Evolutionary conservation across 2,888 invertebrate genomes (phyloP).

Genomic region (Zonitis immaculata): DNA sequence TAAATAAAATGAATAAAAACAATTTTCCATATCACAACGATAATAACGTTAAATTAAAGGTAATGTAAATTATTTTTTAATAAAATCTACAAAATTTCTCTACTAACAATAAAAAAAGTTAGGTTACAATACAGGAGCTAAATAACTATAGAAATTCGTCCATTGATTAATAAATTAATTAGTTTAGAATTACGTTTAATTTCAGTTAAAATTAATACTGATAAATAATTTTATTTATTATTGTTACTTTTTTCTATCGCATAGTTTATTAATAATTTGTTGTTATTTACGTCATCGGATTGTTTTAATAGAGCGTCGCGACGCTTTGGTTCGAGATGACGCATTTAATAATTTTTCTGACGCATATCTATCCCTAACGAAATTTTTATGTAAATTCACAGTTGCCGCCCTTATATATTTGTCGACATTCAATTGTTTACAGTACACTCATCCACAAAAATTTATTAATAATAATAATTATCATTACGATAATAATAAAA

Average conservation of each 20-base stretch:
- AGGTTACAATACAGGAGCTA: not conserved
- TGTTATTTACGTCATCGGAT: not conserved
- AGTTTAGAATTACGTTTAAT: no score
- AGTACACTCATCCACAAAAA: slow-evolving; percentile 28
- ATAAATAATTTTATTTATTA: no score
- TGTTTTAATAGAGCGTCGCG: slow-evolving; percentile 10
- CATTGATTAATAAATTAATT: no score
- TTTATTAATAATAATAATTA: slow-evolving; percentile 4
- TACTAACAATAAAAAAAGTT: not conserved
- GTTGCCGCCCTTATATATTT: slow-evolving; percentile 33
- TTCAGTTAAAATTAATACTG: no score
- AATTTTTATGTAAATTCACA: slow-evolving; percentile 37
- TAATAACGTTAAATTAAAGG: not conserved
- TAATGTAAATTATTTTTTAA: not conserved
- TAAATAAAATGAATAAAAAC: not conserved
- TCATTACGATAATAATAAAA: no score
- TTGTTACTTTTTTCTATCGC: no score
- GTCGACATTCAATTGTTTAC: slow-evolving; percentile 30
- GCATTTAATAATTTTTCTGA: slow-evolving; percentile 22
- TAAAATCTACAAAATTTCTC: not conserved
- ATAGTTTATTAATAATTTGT: not conserved
- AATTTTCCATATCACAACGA: not conserved
- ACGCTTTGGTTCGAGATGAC: slow-evolving; percentile 12
- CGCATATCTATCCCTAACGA: slow-evolving; percentile 27
- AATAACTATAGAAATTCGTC: no score